Percentiles rank a stretch among this genome's conserved stretches.
These are phyloP conservation scores for Paracentrotus lividus DNA, from an alignment of 53 echinoderm and acorn worm genomes.

Conservation along the genomic window DNA sequence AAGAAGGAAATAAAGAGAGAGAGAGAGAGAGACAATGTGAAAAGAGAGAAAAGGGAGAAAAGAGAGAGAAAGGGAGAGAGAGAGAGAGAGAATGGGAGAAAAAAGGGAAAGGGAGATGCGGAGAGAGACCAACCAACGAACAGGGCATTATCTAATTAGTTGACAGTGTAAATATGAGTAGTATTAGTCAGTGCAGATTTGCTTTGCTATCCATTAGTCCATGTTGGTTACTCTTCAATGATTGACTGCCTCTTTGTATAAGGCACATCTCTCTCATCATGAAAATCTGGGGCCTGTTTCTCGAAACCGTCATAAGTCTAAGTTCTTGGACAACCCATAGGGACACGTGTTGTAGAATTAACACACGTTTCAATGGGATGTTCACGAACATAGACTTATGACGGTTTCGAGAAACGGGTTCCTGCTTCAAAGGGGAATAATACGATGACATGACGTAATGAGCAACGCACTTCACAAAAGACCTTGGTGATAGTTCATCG, in stretches of 20 bases:
- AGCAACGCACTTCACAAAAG: neutral
- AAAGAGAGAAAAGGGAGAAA: neutral
- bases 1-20: too few species aligned
- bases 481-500: neutral
- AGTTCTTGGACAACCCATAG: too few species aligned
- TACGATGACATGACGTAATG: neutral
- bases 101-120: neutral
- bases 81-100: neutral
- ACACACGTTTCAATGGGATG: too few species aligned
- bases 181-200: neutral
- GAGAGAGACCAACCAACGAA: neutral
- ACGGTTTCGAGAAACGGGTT: too few species aligned
- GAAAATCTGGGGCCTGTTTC: too few species aligned
- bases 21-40: neutral
- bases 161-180: neutral
- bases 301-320: too few species aligned
- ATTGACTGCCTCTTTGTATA: neutral
- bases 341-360: too few species aligned
- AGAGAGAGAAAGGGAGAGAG: neutral
- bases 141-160: conserved; percentile 2
- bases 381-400: too few species aligned
- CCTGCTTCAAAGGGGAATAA: too few species aligned
- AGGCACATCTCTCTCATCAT: neutral
- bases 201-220: neutral
- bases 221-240: neutral